A percentile compares a stretch with the other conserved stretches of the same genome.
Conservation (phyloP, 92 coral and sea anemone species). For the Epizoanthus scotinus region DNA sequence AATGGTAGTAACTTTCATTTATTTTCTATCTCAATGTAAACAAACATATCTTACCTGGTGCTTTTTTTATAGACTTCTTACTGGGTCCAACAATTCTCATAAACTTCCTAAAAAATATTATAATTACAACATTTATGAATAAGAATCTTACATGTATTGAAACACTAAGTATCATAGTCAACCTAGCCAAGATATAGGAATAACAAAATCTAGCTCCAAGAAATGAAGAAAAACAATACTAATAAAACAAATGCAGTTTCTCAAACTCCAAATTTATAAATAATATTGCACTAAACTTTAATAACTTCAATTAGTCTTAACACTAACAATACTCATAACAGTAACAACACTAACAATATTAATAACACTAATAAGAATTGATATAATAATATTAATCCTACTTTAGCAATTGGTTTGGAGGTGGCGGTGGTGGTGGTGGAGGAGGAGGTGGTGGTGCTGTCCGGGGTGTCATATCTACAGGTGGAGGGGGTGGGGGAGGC, state of each 20-base stretch:
- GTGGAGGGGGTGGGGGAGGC: conserved; percentile 56
- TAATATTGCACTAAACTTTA: too few species aligned
- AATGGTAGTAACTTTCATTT: background rate
- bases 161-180: too few species aligned
- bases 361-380: background rate
- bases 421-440: conserved; percentile 75
- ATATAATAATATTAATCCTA: conserved; percentile 42
- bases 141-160: too few species aligned
- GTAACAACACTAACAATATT: background rate
- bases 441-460: conserved; percentile 86
- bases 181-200: too few species aligned
- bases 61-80: conserved; percentile 41
- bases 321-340: background rate
- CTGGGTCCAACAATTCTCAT: conserved; percentile 74
- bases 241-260: too few species aligned
- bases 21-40: background rate
- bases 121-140: background rate
- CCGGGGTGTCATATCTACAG: too few species aligned
- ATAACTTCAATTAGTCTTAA: too few species aligned
- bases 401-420: conserved; percentile 70
- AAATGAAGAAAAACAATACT: too few species aligned
- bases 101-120: conserved; percentile 69
- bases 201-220: too few species aligned
- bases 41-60: background rate
- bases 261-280: too few species aligned